Percentiles rank a stretch among this genome's conserved stretches.
These are phyloP conservation scores for Phalera bucephala DNA, from an alignment of 2,888 invertebrate genomes.

Conservation along the genomic window DNA sequence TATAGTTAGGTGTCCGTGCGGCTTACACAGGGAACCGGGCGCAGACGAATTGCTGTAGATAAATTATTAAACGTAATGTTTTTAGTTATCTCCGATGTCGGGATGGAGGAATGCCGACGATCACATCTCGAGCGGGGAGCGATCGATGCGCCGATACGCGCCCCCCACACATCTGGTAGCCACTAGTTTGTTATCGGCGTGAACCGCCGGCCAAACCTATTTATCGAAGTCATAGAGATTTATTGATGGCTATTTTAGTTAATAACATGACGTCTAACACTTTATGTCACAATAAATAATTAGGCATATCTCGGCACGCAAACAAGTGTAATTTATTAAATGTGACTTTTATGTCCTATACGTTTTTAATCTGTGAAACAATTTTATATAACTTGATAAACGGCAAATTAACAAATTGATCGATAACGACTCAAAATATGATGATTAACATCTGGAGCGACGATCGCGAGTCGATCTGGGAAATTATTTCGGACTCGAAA, in stretches of 20 bases:
- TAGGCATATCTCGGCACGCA: conserved; percentile 34
- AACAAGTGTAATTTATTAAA: conserved; percentile 35
- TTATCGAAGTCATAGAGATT: conserved; percentile 70
- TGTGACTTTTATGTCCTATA: conserved; percentile 21
- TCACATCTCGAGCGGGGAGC: conserved; percentile 51
- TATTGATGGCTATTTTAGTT: conserved; percentile 58
- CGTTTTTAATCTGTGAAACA: conserved; percentile 10
- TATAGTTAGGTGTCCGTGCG: conserved; percentile 20
- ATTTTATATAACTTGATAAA: conserved; percentile 13
- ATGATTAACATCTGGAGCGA: conserved; percentile 10
- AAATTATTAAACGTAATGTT: conserved; percentile 62
- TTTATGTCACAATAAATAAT: conserved; percentile 56
- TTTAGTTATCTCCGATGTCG: conserved; percentile 60
- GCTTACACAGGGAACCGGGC: conserved; percentile 36
- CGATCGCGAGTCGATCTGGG: conserved; percentile 4
- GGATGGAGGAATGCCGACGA: conserved; percentile 53
- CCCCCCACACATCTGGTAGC: conserved; percentile 63
- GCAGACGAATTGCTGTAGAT: conserved; percentile 60
- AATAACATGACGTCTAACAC: conserved; percentile 60
- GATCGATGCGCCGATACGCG: conserved; percentile 57
- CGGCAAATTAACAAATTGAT: conserved; percentile 10
- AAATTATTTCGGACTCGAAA: conserved; percentile 5
- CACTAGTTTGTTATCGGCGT: conserved; percentile 60
- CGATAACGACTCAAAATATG: conserved; percentile 3
- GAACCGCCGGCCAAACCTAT: conserved; percentile 60